These are phyloP conservation scores for Sacculina carcini DNA, from an alignment of 2,888 invertebrate species.

Conservation along the genomic window DNA sequence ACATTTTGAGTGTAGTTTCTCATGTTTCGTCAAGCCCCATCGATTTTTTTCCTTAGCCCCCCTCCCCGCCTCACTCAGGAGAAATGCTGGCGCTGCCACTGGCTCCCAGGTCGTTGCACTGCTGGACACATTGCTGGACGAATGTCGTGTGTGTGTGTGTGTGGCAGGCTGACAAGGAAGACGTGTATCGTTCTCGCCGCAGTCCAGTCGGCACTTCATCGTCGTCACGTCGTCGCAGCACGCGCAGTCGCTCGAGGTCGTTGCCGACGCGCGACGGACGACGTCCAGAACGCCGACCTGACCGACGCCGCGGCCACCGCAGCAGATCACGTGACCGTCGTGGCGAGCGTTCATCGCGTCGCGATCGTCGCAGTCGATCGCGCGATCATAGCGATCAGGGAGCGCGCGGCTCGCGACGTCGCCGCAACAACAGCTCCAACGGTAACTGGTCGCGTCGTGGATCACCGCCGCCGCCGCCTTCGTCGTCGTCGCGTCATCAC, in stretches of 20 bases:
- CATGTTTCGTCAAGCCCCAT: too few species aligned
- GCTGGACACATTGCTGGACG: too few species aligned
- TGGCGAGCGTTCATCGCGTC: slow-evolving; percentile 18
- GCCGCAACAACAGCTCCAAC: too few species aligned
- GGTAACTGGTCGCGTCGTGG: too few species aligned
- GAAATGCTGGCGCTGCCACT: too few species aligned
- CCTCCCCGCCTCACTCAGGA: too few species aligned
- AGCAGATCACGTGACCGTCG: slow-evolving; percentile 28
- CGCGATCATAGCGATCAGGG: slow-evolving; percentile 13
- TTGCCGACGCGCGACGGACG: slow-evolving; percentile 12
- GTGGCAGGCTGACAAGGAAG: neutral
- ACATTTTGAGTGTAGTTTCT: too few species aligned
- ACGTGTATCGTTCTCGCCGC: slow-evolving; percentile 1
- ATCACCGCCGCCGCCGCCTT: too few species aligned
- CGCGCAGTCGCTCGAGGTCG: slow-evolving; percentile 13
- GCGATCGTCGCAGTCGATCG: slow-evolving; percentile 18
- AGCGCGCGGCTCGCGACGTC: too few species aligned
- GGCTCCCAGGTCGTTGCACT: too few species aligned
- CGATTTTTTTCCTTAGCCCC: too few species aligned
- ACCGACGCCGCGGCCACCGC: slow-evolving; percentile 9
- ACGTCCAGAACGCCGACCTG: slow-evolving; percentile 12
- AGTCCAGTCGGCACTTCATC: slow-evolving; percentile 9
- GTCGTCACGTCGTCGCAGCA: slow-evolving; percentile 8
- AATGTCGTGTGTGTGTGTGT: neutral
- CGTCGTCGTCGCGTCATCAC: too few species aligned